Base-by-base conservation (phyloP, 2,113 vertebrate species). In the Poeciliopsis prolifica region DNA sequence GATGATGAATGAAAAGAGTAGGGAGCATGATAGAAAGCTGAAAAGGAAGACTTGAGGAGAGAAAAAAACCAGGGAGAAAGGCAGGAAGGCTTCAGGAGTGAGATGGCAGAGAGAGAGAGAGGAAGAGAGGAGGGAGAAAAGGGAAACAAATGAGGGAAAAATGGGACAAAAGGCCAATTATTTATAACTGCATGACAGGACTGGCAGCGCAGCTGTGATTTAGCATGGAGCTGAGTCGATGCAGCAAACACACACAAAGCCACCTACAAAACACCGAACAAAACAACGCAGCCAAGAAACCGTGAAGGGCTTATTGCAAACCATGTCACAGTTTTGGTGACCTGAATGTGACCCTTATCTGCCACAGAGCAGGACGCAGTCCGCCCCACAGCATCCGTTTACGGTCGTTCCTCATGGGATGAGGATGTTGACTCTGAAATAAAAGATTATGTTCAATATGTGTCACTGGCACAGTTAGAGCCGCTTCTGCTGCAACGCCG, bases 91-190 rank as follows among this genome's bases (percentile, higher is more conserved):
- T 61, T 31, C 42, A 86, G 71, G 74, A 83, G 78, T 54, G 62
- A 83, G 74, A 69, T 64, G 83, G 70, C 66, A 42, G 60, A 1
- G 3, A 76, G 62, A 73, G 72, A 78, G 9, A 42, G 60, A 1
- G 3, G 30, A 31, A 77, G 62, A 73, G 61, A 80, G 74, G 35
- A 78, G 70, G 64, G 35, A 65, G 62, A 65, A 72, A 72, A 77
- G 63, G 70, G 75, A 87, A 88, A 85, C 71, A 85, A 89, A 85
- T 33, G 58, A 85, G 81, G 64, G 72, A 85, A 79, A 91, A 91
- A 87, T 88, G 83, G 79, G 83, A 82, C 89, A 90, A 80, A 92
- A 86, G 86, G 83, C 69, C 89, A 92, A 84, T 92, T 94, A 93
- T 94, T 93, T 92, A 90, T 91, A 92, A 90, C 87, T 63, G 70